Conservation (phyloP, 2,113 vertebrate species). For the Gasterosteus aculeatus region DNA sequence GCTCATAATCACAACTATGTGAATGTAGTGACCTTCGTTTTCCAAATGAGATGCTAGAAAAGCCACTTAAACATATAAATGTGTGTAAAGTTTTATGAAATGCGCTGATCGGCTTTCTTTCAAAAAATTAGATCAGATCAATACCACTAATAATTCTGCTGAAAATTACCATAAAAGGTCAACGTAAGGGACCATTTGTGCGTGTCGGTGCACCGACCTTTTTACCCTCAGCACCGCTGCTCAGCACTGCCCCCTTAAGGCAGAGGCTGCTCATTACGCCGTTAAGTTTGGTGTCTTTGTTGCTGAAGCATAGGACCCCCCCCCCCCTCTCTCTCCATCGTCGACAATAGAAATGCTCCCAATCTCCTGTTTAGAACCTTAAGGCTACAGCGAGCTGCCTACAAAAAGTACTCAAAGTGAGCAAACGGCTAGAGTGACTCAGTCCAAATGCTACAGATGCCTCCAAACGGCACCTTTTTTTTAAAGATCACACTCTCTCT, state of each 20-base stretch:
- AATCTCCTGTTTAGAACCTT: neutral
- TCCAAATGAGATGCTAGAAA: neutral
- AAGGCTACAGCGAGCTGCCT: neutral
- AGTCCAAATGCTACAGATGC: neutral
- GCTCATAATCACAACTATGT: neutral
- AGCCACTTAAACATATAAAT: neutral
- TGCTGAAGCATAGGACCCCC: neutral
- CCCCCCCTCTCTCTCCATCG: neutral
- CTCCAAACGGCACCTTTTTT: neutral
- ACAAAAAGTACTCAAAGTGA: neutral
- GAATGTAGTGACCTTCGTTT: conserved; percentile 48
- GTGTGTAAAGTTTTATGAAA: neutral
- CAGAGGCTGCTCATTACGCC: neutral
- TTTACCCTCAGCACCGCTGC: neutral
- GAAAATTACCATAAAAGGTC: neutral
- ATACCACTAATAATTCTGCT: neutral
- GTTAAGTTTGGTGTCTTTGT: neutral
- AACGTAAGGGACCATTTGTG: neutral
- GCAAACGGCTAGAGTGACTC: neutral
- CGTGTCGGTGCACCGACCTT: no score
- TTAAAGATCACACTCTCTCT: neutral
- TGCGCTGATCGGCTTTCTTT: neutral
- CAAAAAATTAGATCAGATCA: neutral
- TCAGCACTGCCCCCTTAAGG: neutral
- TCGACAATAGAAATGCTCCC: neutral